Percentiles rank a stretch among this genome's conserved stretches.
phyloP scores from a whole-genome alignment of 2,113 vertebrate species.

The Willisornis vidua region DNA sequence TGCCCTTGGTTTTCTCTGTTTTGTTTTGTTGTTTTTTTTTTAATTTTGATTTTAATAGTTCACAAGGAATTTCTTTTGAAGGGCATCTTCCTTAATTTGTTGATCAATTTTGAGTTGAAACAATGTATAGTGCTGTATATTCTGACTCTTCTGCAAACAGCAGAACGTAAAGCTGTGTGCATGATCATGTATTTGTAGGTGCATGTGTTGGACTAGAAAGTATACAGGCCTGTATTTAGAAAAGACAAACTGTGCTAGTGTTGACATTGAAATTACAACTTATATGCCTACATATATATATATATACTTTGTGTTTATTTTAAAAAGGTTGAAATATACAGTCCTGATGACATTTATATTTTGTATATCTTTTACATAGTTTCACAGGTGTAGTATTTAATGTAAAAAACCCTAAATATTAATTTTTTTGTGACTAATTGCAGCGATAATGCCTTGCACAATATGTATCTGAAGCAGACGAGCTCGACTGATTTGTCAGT shows the following conservation, averaged over 20 bases:
- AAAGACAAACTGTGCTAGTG: conserved; percentile 75
- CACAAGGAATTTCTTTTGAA: conserved; percentile 59
- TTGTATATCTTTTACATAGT: conserved; percentile 79
- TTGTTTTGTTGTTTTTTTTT: conserved; percentile 57
- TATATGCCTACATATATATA: conserved; percentile 70
- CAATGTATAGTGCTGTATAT: conserved; percentile 82
- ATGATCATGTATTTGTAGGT: conserved; percentile 76
- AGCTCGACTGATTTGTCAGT: conserved; percentile 37
- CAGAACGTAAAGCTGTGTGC: conserved; percentile 78
- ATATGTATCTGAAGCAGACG: conserved; percentile 57
- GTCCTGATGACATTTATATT: conserved; percentile 75
- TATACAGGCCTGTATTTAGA: conserved; percentile 76
- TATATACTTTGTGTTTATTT: conserved; percentile 75
- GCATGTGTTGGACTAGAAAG: conserved; percentile 76
- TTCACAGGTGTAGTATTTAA: conserved; percentile 70
- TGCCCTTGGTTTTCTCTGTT: conserved; percentile 66
- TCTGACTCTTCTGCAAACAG: conserved; percentile 75
- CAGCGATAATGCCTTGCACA: conserved; percentile 62
- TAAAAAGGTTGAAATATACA: conserved; percentile 74
- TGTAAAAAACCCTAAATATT: conserved; percentile 57
- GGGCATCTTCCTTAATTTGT: conserved; percentile 58
- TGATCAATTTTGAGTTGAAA: conserved; percentile 62
- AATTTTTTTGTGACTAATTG: conserved; percentile 53
- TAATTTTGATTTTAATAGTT: conserved; percentile 45
- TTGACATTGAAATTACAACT: conserved; percentile 76